Base-by-base conservation (phyloP, 2,113 vertebrate species). In the Anoura caudifer region DNA sequence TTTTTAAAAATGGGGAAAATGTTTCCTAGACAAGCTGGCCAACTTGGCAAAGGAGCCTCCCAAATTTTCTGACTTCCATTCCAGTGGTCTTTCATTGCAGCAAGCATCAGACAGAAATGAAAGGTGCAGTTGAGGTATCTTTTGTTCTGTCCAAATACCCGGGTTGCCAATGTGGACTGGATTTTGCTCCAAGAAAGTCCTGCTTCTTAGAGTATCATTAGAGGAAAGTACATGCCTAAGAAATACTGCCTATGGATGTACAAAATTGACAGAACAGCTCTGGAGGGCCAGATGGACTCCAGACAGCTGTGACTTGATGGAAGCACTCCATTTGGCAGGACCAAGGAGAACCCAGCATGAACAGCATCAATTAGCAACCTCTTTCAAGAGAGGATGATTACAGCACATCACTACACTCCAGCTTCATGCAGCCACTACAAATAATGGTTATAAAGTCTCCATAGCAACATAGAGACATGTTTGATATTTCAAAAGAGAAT, bases 241-340 rank as follows among this genome's bases (percentile, higher is more conserved):
- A 97, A 96, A 95, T 41, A 84, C 76, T 96, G 83, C n/a, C 0
- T 45, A 5, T 3, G 17, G 69, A 94, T 96, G 88, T 67, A 70
- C 96, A 65, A 97, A 97, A 65, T 94, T 95, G 82, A 54, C 83
- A 95, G 96, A 84, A 73, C 92, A 92, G 84, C 79, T 85, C 89
- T 77, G 94, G 94, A 96, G 94, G 45, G 86, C 96, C 91, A 97
- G 73, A 91, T 94, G 97, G 98, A 93, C 97, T 70, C 95, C 96
- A 94, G 97, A 90, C 24, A 98, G 94, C 96, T 89, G 88, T 83
- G 95, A 73, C 95, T 96, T 91, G 97, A 95, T n/a, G 94, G 97
- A 97, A 91, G 86, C 41, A 0, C 95, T 97, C 97, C 97, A 82
- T 86, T 82, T 94, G 92, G 87, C 98, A 96, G 67, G 17, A 81